Percentiles rank a stretch among this genome's conserved stretches.
Conservation (phyloP, 2,113 vertebrate species). For the Oreochromis niloticus region DNA sequence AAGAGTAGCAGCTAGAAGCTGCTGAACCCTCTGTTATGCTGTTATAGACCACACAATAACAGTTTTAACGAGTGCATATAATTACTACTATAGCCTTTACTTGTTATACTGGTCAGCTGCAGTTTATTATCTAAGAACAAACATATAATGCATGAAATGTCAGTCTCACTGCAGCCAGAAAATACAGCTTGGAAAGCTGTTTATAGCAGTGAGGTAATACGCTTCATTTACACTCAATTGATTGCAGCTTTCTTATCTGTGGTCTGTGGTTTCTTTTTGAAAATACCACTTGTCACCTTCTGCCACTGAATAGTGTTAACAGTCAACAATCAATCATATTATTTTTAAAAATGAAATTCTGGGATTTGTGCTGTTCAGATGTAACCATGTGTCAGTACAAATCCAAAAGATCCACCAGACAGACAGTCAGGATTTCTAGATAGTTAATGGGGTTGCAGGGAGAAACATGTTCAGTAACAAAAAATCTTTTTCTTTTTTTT, state of each 20-base stretch:
- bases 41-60: not conserved
- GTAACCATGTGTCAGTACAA: not conserved
- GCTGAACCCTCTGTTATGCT: not conserved
- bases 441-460: not conserved
- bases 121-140: not conserved
- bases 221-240: not conserved
- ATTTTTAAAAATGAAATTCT: not conserved
- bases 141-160: not conserved
- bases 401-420: not conserved
- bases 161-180: not conserved
- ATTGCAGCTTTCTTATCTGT: not conserved
- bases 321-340: not conserved
- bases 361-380: not conserved
- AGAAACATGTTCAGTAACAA: not conserved
- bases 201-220: not conserved
- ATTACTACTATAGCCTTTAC: not conserved
- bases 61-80: not conserved
- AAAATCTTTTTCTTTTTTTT: not conserved
- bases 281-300: not conserved
- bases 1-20: not conserved
- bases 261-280: not conserved
- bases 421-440: not conserved
- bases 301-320: not conserved
- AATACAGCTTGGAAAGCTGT: not conserved
- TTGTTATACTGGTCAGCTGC: not conserved